Percentiles rank a stretch among this genome's conserved stretches.
These are phyloP conservation scores for Hypselothyrea guttata DNA, from an alignment of 2,888 invertebrate genomes.

Conservation along the genomic window DNA sequence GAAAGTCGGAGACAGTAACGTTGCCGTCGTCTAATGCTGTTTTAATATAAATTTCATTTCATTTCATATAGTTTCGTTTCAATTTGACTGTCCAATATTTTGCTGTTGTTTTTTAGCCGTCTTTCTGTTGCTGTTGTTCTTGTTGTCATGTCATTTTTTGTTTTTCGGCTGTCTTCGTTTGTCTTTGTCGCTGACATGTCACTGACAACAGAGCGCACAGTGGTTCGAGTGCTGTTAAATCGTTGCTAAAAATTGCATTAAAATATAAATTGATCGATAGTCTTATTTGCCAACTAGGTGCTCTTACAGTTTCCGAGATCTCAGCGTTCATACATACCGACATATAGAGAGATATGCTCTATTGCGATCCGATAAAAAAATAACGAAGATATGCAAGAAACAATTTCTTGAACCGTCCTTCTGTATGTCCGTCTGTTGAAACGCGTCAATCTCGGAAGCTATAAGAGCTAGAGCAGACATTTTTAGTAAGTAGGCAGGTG, in stretches of 20 bases:
- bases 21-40: constrained; percentile 57
- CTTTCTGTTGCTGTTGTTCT: constrained; percentile 23
- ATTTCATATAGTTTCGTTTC: constrained; percentile 61
- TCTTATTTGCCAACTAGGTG: no score
- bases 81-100: constrained; percentile 53
- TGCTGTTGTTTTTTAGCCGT: constrained; percentile 32
- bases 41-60: constrained; percentile 68
- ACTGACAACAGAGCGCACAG: constrained; percentile 33
- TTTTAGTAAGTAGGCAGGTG: no score
- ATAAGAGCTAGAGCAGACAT: no score
- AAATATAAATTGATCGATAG: no score
- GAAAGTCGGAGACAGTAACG: constrained; percentile 8
- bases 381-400: no score
- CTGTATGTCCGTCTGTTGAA: no score
- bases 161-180: constrained; percentile 15
- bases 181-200: constrained; percentile 62
- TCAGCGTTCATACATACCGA: no score
- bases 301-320: no score
- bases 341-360: no score
- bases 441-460: no score
- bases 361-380: no score
- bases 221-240: constrained; percentile 22
- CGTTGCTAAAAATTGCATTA: neutral
- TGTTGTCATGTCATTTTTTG: constrained; percentile 32
- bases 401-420: no score